Base-by-base conservation (phyloP, 1,140 invertebrate species). In the Radopholus similis region DNA sequence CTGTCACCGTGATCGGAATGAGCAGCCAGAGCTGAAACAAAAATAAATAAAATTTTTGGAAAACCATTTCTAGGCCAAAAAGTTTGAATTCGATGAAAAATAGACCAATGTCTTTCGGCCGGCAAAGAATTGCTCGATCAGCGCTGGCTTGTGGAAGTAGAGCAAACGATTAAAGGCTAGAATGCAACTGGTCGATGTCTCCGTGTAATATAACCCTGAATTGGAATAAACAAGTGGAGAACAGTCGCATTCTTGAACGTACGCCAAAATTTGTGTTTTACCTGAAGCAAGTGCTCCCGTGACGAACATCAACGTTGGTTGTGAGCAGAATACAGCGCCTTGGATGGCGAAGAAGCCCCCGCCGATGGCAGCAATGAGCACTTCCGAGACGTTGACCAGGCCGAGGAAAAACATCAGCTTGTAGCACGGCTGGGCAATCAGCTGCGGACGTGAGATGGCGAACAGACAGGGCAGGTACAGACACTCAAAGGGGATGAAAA, bases 401-500 rank as follows among this genome's bases (percentile, higher is more conserved):
- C 59, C 59, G 2, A 62, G 59, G 15, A 62, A 56, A 42, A 62
- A 62, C 59, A 62, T 62, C 30, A 62, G 30, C 35, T 56, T n/a
- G 28, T 32, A 56, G 42, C 42, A 47, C 3, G 42, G 23, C 42
- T 47, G 42, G n/a, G 4, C 23, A 23, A 47, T 4, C 42, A 47
- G 42, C 23, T 47, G n/a, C 23, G 42, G 42, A 18, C 42, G 42
- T 3, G 42, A 47, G 23, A 47, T 4, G 42, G 42, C 42, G 13
- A 47, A 47, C 3, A 47, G 42, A 47, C 42, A 47, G 3, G 42
- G 42, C 42, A 47, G 23, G 23, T 47, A 47, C n/a, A 47, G 3
- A 23, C 42, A 47, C 42, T 47, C 23, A 4, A 47, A 47, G 23
- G 42, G 13, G n/a, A n/a, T n/a, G n/a, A n/a, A n/a, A n/a, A n/a